Conservation (phyloP, 2,888 invertebrate species). For the Synanthedon andrenaeformis region DNA sequence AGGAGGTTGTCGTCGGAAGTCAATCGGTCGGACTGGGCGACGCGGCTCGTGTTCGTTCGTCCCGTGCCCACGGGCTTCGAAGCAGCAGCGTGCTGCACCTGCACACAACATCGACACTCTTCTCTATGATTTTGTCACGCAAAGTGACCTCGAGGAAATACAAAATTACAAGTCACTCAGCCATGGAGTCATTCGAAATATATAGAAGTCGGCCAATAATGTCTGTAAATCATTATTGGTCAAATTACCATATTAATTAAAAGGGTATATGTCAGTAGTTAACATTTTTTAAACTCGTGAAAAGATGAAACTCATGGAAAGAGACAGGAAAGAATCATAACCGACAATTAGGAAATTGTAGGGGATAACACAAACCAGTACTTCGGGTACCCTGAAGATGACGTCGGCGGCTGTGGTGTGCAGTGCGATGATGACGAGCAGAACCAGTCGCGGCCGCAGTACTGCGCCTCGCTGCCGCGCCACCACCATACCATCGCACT, state of each 20-base stretch:
- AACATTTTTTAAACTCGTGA: too few relatives aligned
- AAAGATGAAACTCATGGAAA: too few relatives aligned
- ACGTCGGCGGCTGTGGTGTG: constrained; percentile 30
- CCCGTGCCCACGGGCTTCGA: constrained; percentile 50
- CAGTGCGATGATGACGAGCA: constrained; percentile 14
- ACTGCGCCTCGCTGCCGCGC: constrained; percentile 15
- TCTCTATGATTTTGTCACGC: neutral
- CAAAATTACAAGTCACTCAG: too few relatives aligned
- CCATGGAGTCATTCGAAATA: too few relatives aligned
- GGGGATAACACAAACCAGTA: constrained; percentile 14
- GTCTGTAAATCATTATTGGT: too few relatives aligned
- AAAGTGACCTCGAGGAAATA: too few relatives aligned
- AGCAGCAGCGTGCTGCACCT: constrained; percentile 58
- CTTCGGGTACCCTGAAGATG: constrained; percentile 59
- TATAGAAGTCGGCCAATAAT: too few relatives aligned
- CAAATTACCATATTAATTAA: too few relatives aligned
- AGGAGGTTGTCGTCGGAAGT: constrained; percentile 18
- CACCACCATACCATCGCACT: constrained; percentile 20
- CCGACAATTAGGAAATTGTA: too few relatives aligned
- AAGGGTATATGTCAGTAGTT: too few relatives aligned
- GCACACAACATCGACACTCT: neutral
- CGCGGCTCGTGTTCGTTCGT: constrained; percentile 21
- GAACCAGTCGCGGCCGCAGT: constrained; percentile 13
- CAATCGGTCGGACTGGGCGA: constrained; percentile 22
- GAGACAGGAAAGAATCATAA: too few relatives aligned